Conservation (phyloP, 2,888 invertebrate genomes). For the Hypomecis punctinalis region DNA sequence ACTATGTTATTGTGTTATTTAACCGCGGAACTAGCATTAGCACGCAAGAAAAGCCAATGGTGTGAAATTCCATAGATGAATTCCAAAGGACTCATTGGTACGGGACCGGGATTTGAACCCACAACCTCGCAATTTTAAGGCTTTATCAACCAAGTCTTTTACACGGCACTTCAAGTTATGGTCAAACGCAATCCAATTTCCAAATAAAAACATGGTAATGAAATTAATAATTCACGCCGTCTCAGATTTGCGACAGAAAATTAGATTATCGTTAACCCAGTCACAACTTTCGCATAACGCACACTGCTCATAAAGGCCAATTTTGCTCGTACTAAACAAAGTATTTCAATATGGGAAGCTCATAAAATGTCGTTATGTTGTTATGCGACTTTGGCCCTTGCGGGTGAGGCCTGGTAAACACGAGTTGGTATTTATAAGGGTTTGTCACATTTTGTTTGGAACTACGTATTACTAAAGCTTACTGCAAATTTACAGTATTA, state of each 20-base stretch:
- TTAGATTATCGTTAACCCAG: constrained; percentile 23
- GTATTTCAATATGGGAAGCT: constrained; percentile 43
- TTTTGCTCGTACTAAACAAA: constrained; percentile 43
- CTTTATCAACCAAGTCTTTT: too few species aligned
- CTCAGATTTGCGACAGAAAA: constrained; percentile 22
- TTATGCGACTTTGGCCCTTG: constrained; percentile 37
- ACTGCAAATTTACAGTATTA: too few species aligned
- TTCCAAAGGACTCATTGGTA: too few species aligned
- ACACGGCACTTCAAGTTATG: too few species aligned
- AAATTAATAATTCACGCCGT: background rate
- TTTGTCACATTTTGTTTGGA: constrained; percentile 9
- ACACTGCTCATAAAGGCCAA: constrained; percentile 42
- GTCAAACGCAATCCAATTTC: too few species aligned
- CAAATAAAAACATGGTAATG: too few species aligned
- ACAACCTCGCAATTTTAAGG: too few species aligned
- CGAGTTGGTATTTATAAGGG: constrained; percentile 1
- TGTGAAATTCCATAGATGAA: too few species aligned
- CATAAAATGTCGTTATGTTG: constrained; percentile 41
- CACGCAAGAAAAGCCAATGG: too few species aligned
- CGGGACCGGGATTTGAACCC: too few species aligned
- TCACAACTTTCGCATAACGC: constrained; percentile 26
- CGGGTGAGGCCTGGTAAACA: constrained; percentile 15
- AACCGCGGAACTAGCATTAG: too few species aligned
- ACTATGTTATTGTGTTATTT: too few species aligned
- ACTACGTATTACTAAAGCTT: background rate